Evolutionary conservation across 2,888 invertebrate species (phyloP).

Genomic region (Yponomeuta plumbellus): DNA sequence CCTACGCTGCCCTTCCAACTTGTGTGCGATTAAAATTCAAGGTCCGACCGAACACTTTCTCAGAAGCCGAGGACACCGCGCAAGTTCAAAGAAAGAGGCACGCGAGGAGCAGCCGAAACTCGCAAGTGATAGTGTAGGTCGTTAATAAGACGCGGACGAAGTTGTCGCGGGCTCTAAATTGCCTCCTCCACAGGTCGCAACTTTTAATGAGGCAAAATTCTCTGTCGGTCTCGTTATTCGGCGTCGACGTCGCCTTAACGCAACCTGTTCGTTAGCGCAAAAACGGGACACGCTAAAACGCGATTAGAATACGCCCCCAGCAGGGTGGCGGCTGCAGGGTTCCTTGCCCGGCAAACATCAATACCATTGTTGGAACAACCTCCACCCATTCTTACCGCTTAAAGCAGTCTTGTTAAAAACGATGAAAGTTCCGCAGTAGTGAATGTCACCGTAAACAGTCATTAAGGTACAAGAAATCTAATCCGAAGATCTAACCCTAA

Average conservation of each 20-base stretch:
- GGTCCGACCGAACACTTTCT: slow-evolving; percentile 6
- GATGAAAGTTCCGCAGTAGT: not conserved
- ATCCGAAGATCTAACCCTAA: slow-evolving; percentile 7
- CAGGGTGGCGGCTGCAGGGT: slow-evolving; percentile 19
- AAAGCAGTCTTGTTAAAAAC: not conserved
- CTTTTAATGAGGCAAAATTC: slow-evolving; percentile 77
- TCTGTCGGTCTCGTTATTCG: slow-evolving; percentile 55
- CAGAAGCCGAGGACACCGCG: not conserved
- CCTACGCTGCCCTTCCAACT: not conserved
- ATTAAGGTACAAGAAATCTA: not conserved
- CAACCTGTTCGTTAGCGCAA: slow-evolving; percentile 75
- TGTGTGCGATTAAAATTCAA: not conserved
- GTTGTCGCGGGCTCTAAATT: slow-evolving; percentile 65
- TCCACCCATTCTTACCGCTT: slow-evolving; percentile 22
- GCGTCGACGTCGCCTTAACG: slow-evolving; percentile 66
- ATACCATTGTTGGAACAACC: not conserved
- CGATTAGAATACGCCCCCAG: slow-evolving; percentile 71
- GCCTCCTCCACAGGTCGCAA: slow-evolving; percentile 71
- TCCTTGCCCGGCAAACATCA: not conserved
- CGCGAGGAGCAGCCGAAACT: slow-evolving; percentile 12
- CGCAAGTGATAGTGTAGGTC: slow-evolving; percentile 37
- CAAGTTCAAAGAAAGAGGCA: slow-evolving; percentile 12
- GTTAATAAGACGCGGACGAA: slow-evolving; percentile 63
- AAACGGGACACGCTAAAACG: slow-evolving; percentile 73
- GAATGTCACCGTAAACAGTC: not conserved